Evolutionary conservation across 1,140 invertebrate genomes (phyloP).

Genomic region (Whitmania pigra): DNA sequence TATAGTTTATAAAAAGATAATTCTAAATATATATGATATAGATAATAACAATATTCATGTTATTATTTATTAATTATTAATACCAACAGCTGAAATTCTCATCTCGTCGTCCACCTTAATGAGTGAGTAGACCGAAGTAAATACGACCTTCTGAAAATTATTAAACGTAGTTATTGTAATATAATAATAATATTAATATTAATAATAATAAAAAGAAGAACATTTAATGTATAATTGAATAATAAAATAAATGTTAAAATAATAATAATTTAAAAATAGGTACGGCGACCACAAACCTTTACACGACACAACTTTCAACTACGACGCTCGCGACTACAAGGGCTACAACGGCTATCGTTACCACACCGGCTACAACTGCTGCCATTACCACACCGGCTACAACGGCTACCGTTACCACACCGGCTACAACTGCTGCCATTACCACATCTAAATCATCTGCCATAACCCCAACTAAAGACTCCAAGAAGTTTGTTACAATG

Average conservation of each 20-base stretch:
- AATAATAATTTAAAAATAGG: neutral
- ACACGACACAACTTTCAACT: neutral
- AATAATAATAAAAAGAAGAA: neutral
- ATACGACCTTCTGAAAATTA: no score
- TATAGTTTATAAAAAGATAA: no score
- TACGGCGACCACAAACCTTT: neutral
- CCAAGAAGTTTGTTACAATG: no score
- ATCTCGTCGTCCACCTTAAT: neutral
- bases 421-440: neutral
- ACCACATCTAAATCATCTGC: neutral
- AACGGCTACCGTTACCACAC: neutral
- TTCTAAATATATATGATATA: no score
- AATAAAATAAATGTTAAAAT: neutral
- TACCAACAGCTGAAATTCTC: conserved; percentile 3
- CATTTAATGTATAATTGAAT: neutral
- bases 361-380: neutral
- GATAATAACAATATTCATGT: no score
- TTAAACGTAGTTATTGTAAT: no score
- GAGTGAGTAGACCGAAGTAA: conserved; percentile 7
- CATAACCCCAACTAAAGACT: neutral
- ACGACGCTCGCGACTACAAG: neutral
- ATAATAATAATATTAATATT: no score
- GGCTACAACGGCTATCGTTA: neutral
- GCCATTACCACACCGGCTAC: neutral
- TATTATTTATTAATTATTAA: no score